Conservation (phyloP, 2,888 invertebrate genomes). For the Eremobia ochroleuca region DNA sequence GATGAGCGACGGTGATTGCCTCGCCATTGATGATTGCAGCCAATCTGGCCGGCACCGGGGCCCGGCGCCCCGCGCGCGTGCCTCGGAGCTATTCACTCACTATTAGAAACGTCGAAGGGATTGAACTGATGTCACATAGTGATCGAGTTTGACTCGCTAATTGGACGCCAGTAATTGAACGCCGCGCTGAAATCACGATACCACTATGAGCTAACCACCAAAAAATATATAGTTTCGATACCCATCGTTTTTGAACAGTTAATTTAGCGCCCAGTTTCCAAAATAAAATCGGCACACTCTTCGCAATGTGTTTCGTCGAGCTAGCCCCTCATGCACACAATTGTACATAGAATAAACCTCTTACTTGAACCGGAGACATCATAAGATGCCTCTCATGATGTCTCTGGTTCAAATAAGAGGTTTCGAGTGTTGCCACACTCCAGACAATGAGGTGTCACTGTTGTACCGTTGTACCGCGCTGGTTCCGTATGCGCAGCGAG, state of each 20-base stretch:
- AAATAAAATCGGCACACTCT: background rate
- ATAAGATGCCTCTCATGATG: no score
- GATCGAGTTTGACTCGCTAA: conserved; percentile 16
- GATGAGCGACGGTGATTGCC: background rate
- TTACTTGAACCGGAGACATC: background rate
- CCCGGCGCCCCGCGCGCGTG: background rate
- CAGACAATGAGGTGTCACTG: background rate
- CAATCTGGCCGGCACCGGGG: background rate
- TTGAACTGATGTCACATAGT: conserved; percentile 8
- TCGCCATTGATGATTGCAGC: background rate
- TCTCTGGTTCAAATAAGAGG: background rate
- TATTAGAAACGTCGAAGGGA: background rate
- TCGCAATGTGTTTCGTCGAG: background rate
- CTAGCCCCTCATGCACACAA: background rate
- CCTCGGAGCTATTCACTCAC: background rate
- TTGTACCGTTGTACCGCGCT: no score
- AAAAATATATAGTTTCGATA: background rate
- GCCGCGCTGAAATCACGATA: background rate
- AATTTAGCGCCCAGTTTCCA: background rate
- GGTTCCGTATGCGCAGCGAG: background rate
- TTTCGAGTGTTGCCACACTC: no score
- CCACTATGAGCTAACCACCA: conserved; percentile 4
- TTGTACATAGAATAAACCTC: background rate
- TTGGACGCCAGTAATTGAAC: conserved; percentile 18
- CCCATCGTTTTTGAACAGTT: background rate